A percentile compares a stretch with the other conserved stretches of the same genome.
phyloP scores from a whole-genome alignment of 2,113 vertebrate species.

The Daphoenositta chrysoptera region DNA sequence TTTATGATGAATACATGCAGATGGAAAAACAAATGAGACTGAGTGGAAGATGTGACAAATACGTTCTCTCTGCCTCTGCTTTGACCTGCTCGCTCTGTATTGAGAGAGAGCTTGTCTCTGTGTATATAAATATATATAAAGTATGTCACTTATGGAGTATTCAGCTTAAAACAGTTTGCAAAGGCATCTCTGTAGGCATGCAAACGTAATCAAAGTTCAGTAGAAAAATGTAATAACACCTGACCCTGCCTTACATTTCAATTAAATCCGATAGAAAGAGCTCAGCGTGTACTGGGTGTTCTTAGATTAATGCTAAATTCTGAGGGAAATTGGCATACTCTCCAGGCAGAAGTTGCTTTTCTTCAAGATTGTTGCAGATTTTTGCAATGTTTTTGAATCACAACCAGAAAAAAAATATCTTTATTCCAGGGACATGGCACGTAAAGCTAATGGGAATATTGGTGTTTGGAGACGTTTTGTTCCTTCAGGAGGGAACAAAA shows the following conservation, averaged over 20 bases:
- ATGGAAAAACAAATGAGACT: conserved; percentile 37
- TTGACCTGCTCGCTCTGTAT: background rate
- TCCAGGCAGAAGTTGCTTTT: background rate
- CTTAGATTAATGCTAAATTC: background rate
- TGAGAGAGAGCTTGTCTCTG: background rate
- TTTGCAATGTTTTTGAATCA: background rate
- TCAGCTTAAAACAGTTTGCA: background rate
- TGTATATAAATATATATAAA: background rate
- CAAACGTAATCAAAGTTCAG: background rate
- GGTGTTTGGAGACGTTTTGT: background rate
- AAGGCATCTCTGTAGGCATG: background rate
- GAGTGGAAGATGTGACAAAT: conserved; percentile 13
- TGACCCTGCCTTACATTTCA: too few relatives aligned
- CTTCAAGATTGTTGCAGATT: background rate
- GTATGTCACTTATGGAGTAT: background rate
- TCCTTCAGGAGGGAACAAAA: conserved; percentile 21
- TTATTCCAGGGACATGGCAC: background rate
- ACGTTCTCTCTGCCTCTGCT: background rate
- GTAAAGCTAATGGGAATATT: background rate
- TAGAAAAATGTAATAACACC: too few relatives aligned
- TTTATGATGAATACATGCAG: conserved; percentile 33
- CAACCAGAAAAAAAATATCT: background rate
- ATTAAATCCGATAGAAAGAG: background rate
- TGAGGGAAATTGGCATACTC: background rate
- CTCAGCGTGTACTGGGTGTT: background rate